These are phyloP conservation scores for Sigmodon hispidus DNA, from an alignment of 2,113 vertebrate genomes.

Conservation along the genomic window DNA sequence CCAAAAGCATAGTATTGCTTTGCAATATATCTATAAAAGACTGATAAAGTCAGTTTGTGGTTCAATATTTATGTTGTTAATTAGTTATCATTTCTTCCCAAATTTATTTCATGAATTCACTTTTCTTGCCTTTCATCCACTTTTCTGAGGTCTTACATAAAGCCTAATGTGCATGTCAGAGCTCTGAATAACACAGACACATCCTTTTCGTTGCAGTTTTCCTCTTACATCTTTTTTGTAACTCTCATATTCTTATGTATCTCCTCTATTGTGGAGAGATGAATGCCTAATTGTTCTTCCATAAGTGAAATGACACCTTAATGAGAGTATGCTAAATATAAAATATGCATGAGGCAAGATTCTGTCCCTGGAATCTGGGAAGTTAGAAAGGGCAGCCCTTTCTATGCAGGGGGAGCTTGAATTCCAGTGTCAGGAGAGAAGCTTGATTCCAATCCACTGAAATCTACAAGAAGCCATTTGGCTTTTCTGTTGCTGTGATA, in stretches of 20 bases:
- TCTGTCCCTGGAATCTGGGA: slow-evolving; percentile 57
- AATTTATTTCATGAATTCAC: slow-evolving; percentile 7
- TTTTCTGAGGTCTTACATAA: background rate
- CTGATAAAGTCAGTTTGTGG: background rate
- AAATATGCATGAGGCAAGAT: background rate
- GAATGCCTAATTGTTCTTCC: slow-evolving; percentile 66
- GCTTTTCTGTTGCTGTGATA: background rate
- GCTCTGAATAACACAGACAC: slow-evolving; percentile 48
- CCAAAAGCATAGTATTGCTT: background rate
- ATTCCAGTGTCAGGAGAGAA: background rate
- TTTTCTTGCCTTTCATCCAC: background rate
- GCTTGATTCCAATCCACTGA: background rate
- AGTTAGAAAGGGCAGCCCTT: slow-evolving; percentile 43
- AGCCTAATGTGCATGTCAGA: slow-evolving; percentile 37
- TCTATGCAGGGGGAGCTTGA: background rate
- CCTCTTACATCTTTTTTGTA: slow-evolving; percentile 41
- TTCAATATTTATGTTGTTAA: background rate
- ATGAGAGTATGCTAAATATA: slow-evolving; percentile 53
- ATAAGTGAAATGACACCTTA: slow-evolving; percentile 61
- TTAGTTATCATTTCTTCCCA: background rate
- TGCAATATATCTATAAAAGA: background rate
- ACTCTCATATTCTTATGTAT: slow-evolving; percentile 54
- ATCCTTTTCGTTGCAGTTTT: slow-evolving; percentile 54
- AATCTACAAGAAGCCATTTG: slow-evolving; percentile 64
- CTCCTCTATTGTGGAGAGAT: slow-evolving; percentile 60